Evolutionary conservation across 2,888 invertebrate genomes (phyloP).

Genomic region (Phragmatobia fuliginosa): DNA sequence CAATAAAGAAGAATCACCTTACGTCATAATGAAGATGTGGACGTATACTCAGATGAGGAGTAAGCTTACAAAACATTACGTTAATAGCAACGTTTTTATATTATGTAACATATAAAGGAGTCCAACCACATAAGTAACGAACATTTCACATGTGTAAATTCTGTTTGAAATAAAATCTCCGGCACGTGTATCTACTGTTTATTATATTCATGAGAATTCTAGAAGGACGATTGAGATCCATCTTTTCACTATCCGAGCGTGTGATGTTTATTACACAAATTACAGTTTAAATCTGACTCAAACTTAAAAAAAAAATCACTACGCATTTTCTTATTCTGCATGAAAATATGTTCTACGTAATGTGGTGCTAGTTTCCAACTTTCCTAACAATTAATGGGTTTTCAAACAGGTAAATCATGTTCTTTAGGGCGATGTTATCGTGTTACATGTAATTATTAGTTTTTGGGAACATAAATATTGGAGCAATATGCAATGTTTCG

Average conservation of each 20-base stretch:
- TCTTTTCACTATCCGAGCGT: background rate
- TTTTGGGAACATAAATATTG: background rate
- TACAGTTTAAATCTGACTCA: background rate
- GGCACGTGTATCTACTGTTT: conserved; percentile 9
- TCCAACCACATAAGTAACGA: conserved; percentile 6
- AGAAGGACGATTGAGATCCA: conserved; percentile 7
- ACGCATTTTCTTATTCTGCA: too few relatives aligned
- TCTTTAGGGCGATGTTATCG: conserved; percentile 1
- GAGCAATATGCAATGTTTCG: background rate
- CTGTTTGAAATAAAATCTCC: conserved; percentile 12
- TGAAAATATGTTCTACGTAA: conserved; percentile 1
- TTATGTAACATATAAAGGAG: conserved; percentile 6
- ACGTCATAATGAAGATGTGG: conserved; percentile 5
- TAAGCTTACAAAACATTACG: conserved; percentile 30
- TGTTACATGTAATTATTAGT: conserved; percentile 10
- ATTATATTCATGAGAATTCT: background rate
- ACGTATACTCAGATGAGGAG: conserved; percentile 18
- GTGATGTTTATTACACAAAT: background rate
- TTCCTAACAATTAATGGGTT: background rate
- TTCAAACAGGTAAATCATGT: conserved; percentile 3
- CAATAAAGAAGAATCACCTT: background rate
- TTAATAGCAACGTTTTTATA: conserved; percentile 27
- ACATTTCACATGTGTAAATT: conserved; percentile 10
- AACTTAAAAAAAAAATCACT: too few relatives aligned
- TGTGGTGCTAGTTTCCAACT: background rate